phyloP scores from a whole-genome alignment of 35 echinoderm and acorn worm species.

The Heliocidaris tuberculata region DNA sequence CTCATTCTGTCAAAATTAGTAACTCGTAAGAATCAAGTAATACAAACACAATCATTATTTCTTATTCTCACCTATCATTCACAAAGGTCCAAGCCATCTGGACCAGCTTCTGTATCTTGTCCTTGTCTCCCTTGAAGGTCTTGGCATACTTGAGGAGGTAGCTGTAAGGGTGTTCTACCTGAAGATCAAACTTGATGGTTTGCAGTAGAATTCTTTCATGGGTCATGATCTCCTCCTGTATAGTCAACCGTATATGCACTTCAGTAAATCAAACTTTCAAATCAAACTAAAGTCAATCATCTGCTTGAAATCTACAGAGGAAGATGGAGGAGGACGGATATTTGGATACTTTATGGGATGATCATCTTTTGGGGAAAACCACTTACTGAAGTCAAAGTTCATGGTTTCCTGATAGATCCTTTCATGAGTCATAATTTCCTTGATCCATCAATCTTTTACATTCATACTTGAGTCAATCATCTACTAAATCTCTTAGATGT shows the following conservation, averaged over 20 bases:
- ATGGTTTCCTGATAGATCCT: too few relatives aligned
- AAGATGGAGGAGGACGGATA: too few relatives aligned
- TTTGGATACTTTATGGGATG: too few relatives aligned
- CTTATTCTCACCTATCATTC: constrained; percentile 80
- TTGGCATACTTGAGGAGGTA: constrained; percentile 99
- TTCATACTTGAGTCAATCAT: too few relatives aligned
- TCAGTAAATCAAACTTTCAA: background rate
- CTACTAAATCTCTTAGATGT: too few relatives aligned
- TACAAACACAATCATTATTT: background rate
- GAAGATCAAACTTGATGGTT: constrained; percentile 98
- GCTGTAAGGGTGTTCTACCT: constrained; percentile 96
- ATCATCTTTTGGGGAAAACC: too few relatives aligned
- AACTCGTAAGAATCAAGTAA: background rate
- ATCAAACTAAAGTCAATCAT: background rate
- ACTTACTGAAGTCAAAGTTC: too few relatives aligned
- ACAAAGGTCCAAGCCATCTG: constrained; percentile 99
- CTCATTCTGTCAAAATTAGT: background rate
- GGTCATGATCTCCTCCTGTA: constrained; percentile 99
- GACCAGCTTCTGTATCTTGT: constrained; percentile 97
- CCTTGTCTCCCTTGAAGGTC: constrained; percentile 97
- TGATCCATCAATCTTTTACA: too few relatives aligned
- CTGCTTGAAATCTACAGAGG: background rate
- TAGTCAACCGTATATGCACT: background rate
- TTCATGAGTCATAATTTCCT: too few relatives aligned
- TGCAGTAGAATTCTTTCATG: constrained; percentile 95